Evolutionary conservation across 2,113 vertebrate genomes (phyloP).

Genomic region (Rostratula benghalensis): DNA sequence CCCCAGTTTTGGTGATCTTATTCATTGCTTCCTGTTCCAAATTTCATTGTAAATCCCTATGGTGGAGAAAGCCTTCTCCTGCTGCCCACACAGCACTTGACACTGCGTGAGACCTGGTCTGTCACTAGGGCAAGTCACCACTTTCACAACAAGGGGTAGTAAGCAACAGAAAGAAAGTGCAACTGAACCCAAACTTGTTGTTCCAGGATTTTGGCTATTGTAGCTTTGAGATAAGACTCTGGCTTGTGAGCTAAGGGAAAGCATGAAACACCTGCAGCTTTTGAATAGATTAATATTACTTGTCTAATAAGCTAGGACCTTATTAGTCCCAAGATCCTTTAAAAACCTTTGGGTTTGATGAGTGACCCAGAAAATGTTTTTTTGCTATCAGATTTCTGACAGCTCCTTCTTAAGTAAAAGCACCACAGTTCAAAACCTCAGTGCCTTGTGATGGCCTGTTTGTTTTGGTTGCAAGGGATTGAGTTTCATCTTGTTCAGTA

Average conservation of each 20-base stretch:
- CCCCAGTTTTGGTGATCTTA: not conserved
- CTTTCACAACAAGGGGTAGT: not conserved
- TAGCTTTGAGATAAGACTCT: not conserved
- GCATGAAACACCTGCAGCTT: not conserved
- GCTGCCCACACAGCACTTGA: not conserved
- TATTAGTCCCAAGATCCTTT: not conserved
- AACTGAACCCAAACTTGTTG: not conserved
- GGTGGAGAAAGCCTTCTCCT: not conserved
- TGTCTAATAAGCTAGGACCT: not conserved
- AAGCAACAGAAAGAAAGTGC: not conserved
- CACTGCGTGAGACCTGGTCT: rapidly evolving
- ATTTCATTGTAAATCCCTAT: not conserved
- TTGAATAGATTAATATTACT: not conserved
- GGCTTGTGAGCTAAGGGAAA: not conserved
- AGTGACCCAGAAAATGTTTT: conserved; percentile 1
- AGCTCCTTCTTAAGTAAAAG: not conserved
- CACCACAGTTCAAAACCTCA: not conserved
- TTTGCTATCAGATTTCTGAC: not conserved
- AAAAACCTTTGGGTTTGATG: not conserved
- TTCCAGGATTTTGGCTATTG: not conserved
- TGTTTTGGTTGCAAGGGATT: conserved; percentile 18
- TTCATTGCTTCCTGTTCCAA: not conserved
- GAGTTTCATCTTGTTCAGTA: conserved; percentile 31
- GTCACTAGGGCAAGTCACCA: not conserved
- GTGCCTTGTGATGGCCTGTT: conserved; percentile 8